Conservation (phyloP, 2,113 vertebrate species). For the Gila orcuttii region DNA sequence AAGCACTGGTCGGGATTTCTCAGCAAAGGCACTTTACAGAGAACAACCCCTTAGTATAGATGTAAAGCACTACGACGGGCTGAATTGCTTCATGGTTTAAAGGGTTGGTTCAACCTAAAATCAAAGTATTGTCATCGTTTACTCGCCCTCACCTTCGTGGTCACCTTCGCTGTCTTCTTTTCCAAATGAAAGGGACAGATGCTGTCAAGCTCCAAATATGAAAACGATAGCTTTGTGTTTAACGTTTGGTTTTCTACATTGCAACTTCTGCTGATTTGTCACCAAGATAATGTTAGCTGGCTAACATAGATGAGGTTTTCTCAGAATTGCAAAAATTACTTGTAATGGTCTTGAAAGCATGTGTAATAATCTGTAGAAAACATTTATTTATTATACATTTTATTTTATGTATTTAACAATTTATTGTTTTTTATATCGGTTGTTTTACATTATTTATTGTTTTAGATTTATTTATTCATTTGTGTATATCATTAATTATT, state of each 20-base stretch:
- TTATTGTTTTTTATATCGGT: too few relatives aligned
- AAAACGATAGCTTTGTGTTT: not conserved
- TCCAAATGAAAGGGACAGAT: not conserved
- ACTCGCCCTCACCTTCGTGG: not conserved
- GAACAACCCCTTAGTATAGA: slow-evolving; percentile 10
- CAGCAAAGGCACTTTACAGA: slow-evolving; percentile 1
- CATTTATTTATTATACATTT: not conserved
- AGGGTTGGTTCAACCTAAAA: not conserved
- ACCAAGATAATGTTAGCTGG: too few relatives aligned
- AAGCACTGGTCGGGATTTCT: slow-evolving; percentile 27
- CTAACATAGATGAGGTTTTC: too few relatives aligned
- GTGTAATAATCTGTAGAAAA: not conserved
- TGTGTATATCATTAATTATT: too few relatives aligned
- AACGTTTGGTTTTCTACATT: not conserved
- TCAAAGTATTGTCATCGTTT: not conserved
- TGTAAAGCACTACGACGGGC: not conserved
- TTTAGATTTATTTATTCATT: too few relatives aligned
- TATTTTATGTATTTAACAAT: not conserved
- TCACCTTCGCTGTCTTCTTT: not conserved
- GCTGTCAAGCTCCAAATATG: not conserved
- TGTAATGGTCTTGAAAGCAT: not conserved
- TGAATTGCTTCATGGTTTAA: not conserved
- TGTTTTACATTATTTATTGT: too few relatives aligned
- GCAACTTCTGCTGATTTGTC: not conserved
- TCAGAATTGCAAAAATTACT: too few relatives aligned